Percentiles rank a stretch among this genome's conserved stretches.
These are phyloP conservation scores for Coelopa frigida DNA, from an alignment of 1,140 invertebrate species.

Conservation along the genomic window DNA sequence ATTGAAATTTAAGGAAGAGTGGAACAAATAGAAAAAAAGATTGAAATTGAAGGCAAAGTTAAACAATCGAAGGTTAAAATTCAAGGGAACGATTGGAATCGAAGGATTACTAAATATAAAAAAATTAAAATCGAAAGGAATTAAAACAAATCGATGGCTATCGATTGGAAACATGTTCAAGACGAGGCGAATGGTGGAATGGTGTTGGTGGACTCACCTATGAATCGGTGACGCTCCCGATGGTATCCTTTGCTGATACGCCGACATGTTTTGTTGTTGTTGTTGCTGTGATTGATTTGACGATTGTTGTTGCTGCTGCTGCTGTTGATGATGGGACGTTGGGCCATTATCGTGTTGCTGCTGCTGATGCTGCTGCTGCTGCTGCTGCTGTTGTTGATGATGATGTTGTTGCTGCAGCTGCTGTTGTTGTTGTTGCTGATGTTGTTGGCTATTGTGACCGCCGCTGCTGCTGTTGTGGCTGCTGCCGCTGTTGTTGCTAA, in stretches of 20 bases:
- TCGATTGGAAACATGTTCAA: too few relatives aligned
- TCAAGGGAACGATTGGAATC: too few relatives aligned
- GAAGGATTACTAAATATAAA: too few relatives aligned
- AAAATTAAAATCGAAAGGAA: too few relatives aligned
- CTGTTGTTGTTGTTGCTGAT: conserved; percentile 12
- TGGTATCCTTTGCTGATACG: conserved; percentile 41
- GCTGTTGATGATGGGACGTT: conserved; percentile 32
- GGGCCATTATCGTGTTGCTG: conserved; percentile 41
- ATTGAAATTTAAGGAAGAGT: too few relatives aligned
- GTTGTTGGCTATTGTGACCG: conserved; percentile 8
- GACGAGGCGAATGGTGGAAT: too few relatives aligned
- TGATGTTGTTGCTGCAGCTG: conserved; percentile 17
- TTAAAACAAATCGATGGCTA: too few relatives aligned
- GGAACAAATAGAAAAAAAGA: too few relatives aligned
- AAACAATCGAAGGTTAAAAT: too few relatives aligned
- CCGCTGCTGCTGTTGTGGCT: conserved; percentile 19
- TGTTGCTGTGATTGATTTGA: conserved; percentile 19
- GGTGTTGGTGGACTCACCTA: too few relatives aligned
- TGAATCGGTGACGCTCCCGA: conserved; percentile 40
- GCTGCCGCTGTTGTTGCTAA: conserved; percentile 16
- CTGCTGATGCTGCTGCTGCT: conserved; percentile 30
- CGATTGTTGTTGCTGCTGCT: conserved; percentile 14
- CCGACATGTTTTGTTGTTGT: conserved; percentile 38
- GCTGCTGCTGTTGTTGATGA: conserved; percentile 26
- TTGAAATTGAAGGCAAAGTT: too few relatives aligned